Base-by-base conservation (phyloP, 2,113 vertebrate genomes). In the Picathartes gymnocephalus region DNA sequence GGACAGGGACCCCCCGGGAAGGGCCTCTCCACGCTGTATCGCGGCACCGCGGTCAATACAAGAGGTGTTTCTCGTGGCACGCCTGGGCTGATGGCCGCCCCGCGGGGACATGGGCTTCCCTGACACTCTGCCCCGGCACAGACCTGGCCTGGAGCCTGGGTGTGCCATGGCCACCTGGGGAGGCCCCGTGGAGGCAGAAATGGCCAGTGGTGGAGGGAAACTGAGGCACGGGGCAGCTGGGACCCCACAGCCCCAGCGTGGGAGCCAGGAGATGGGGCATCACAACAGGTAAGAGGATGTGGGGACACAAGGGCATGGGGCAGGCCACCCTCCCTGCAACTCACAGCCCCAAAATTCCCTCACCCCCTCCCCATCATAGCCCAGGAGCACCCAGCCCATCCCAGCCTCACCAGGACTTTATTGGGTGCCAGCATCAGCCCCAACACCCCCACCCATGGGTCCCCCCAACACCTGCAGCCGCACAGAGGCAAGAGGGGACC, bases 31-130 rank as follows among this genome's bases (percentile, higher is more conserved):
- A 11, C n/a, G 47, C 92, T 94, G 94, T 95, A 93, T 78, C 27
- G 54, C 65, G 40, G 90, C 64, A 27, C 93, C 44, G 50, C 66
- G 24, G 82, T 83, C 94, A 94, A 95, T 94, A 95, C 92, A 95
- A 95, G 92, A 95, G 94, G 94, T 92, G 94, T 92, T 94, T 92
- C 86, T 90, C 64, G 69, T 94, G 94, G 94, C 92, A 95, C 19
- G 62, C 73, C 83, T 91, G 93, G 64, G 77, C 77, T 88, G 79
- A 21, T 88, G 83, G 87, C 73, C 83, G 3, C 73, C 48, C 58
- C 15, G 13, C 7, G 2, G 45, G 83, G 66, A 61, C 20, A 17
- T 5, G n/a, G 8, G 58, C 70, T 14, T 13, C 50, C 51, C 60
- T 12, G 69, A 27, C 68, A 1, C 39, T 30, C n/a, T 19, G 58